A percentile compares a stretch with the other conserved stretches of the same genome.
These are phyloP conservation scores for Falco peregrinus DNA, from an alignment of 2,797 vertebrate species.

Conservation along the genomic window DNA sequence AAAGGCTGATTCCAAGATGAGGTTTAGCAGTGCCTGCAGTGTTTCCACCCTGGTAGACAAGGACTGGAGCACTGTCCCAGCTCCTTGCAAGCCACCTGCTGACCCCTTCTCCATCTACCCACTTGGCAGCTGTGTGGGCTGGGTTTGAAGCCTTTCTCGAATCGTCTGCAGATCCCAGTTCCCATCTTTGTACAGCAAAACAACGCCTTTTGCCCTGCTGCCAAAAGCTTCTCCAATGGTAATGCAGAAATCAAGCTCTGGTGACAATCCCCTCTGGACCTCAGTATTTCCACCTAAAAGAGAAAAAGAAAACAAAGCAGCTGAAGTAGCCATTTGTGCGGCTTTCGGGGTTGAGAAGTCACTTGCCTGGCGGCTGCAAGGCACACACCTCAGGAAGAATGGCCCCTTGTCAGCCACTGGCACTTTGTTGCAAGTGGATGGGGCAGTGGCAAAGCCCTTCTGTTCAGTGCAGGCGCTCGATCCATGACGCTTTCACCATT, in stretches of 20 bases:
- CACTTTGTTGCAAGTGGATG: neutral
- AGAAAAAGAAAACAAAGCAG: neutral
- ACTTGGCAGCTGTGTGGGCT: neutral
- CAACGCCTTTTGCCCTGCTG: fast-evolving
- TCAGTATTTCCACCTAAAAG: neutral
- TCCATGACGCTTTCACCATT: neutral
- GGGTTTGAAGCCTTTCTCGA: neutral
- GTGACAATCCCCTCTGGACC: neutral
- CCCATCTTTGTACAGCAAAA: neutral
- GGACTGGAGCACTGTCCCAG: neutral
- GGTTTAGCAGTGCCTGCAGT: neutral
- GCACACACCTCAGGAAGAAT: neutral
- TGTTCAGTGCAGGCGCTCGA: neutral
- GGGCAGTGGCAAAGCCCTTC: neutral
- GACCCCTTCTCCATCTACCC: neutral
- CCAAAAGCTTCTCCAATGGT: fast-evolving
- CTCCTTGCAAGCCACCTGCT: neutral
- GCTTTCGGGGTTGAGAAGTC: neutral
- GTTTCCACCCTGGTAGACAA: neutral
- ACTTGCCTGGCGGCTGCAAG: neutral
- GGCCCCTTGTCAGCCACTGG: neutral
- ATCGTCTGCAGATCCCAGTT: neutral
- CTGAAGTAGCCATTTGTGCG: neutral
- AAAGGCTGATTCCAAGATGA: neutral
- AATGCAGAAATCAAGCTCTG: neutral